Evolutionary conservation across 1,140 invertebrate species (phyloP).

Genomic region (Papilio xuthus): DNA sequence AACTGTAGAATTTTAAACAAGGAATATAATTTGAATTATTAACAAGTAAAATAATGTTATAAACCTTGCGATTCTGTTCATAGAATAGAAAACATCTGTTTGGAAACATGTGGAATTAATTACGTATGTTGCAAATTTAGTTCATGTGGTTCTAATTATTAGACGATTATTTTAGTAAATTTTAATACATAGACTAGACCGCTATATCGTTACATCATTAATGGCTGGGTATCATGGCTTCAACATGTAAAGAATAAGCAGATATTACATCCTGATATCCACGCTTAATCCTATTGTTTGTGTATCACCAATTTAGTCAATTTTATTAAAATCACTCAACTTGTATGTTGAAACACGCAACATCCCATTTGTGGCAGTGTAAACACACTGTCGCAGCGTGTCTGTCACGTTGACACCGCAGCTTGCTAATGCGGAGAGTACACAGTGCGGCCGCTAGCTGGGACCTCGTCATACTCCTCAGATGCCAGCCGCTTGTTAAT

Average conservation of each 20-base stretch:
- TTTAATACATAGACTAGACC: neutral
- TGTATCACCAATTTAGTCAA: neutral
- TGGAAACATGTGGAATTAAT: conserved; percentile 2
- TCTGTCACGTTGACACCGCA: conserved; percentile 65
- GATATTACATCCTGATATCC: no score
- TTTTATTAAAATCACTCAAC: neutral
- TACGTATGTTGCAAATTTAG: conserved; percentile 2
- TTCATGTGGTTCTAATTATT: conserved; percentile 14
- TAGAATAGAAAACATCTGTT: conserved; percentile 3
- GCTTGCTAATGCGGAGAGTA: conserved; percentile 58
- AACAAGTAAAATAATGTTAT: neutral
- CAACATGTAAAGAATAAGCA: neutral
- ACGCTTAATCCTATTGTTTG: neutral
- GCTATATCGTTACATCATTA: neutral
- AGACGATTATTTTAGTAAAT: neutral
- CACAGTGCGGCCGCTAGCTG: conserved; percentile 50
- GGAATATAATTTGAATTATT: conserved; percentile 1
- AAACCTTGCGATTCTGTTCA: neutral
- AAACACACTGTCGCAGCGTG: conserved; percentile 59
- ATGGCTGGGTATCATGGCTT: neutral
- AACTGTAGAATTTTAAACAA: conserved; percentile 1
- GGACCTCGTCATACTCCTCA: conserved; percentile 42
- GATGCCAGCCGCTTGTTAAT: conserved; percentile 54
- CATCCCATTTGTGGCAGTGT: conserved; percentile 44
- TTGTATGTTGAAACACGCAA: conserved; percentile 25